Conservation (phyloP, 2,113 vertebrate species). For the Pachyramphus minor region DNA sequence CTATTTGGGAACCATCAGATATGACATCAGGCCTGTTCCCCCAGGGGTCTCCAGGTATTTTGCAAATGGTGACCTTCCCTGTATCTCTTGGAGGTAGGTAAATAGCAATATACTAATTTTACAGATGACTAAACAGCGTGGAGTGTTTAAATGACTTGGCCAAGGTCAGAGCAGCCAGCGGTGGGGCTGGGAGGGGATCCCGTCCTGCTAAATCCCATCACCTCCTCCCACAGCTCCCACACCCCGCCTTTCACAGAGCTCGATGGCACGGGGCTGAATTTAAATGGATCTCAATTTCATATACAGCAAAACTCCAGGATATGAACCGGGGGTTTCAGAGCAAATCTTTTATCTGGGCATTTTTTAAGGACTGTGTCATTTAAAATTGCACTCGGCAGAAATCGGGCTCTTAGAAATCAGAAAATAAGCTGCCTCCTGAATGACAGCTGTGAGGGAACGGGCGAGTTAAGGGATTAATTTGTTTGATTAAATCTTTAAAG, state of each 20-base stretch:
- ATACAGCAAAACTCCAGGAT: background rate
- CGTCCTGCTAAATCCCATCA: background rate
- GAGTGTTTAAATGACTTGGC: constrained; percentile 21
- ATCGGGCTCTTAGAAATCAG: background rate
- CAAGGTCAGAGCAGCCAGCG: background rate
- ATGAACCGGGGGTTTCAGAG: background rate
- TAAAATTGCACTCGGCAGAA: constrained; percentile 23
- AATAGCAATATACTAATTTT: constrained; percentile 46
- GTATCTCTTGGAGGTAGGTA: background rate
- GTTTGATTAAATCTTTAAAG: constrained; percentile 66
- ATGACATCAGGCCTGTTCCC: background rate
- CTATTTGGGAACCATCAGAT: background rate
- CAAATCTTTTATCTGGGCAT: constrained; percentile 27
- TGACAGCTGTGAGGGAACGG: background rate
- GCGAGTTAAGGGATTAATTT: constrained; percentile 39
- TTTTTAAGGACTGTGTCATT: constrained; percentile 31
- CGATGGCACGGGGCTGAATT: background rate
- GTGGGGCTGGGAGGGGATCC: background rate
- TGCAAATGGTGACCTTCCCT: background rate
- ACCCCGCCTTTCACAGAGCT: background rate
- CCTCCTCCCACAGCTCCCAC: background rate
- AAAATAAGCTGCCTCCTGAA: constrained; percentile 47
- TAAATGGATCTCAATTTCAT: constrained; percentile 43
- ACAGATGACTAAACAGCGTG: constrained; percentile 26
- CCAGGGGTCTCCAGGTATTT: background rate